Conservation (phyloP, 2,113 vertebrate species). For the Sebastes fasciatus region DNA sequence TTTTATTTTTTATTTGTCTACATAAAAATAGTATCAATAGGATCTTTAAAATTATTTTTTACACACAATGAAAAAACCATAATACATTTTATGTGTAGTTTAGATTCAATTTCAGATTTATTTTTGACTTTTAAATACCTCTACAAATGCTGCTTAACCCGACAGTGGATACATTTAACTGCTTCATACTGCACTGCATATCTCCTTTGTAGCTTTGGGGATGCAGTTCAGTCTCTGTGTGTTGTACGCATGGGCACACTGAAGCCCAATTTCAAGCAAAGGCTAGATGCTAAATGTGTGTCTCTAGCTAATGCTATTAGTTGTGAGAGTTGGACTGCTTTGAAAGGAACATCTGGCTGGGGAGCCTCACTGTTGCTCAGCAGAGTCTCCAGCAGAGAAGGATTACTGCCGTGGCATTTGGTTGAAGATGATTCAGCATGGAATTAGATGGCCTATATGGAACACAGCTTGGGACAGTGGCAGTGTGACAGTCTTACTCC, state of each 20-base stretch:
- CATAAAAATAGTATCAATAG: no score
- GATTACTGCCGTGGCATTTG: constrained; percentile 74
- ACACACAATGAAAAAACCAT: no score
- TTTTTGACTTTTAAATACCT: neutral
- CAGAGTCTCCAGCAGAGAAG: constrained; percentile 66
- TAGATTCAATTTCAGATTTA: no score
- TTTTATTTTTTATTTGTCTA: no score
- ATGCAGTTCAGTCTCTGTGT: constrained; percentile 36
- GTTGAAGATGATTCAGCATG: constrained; percentile 75
- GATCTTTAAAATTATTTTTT: no score
- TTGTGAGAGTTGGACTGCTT: constrained; percentile 63
- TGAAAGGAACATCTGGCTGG: constrained; percentile 79
- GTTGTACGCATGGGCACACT: constrained; percentile 23
- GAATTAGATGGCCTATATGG: constrained; percentile 72
- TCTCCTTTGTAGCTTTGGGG: constrained; percentile 30
- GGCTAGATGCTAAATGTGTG: constrained; percentile 60
- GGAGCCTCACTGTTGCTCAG: constrained; percentile 65
- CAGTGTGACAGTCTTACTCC: constrained; percentile 45
- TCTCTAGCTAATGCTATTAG: constrained; percentile 72
- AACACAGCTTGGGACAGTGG: constrained; percentile 60
- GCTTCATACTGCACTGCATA: neutral
- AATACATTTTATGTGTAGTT: no score
- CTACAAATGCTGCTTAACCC: neutral
- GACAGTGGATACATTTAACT: constrained; percentile 2
- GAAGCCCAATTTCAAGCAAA: constrained; percentile 54